phyloP scores from a whole-genome alignment of 2,113 vertebrate species.

The Camelus dromedarius region DNA sequence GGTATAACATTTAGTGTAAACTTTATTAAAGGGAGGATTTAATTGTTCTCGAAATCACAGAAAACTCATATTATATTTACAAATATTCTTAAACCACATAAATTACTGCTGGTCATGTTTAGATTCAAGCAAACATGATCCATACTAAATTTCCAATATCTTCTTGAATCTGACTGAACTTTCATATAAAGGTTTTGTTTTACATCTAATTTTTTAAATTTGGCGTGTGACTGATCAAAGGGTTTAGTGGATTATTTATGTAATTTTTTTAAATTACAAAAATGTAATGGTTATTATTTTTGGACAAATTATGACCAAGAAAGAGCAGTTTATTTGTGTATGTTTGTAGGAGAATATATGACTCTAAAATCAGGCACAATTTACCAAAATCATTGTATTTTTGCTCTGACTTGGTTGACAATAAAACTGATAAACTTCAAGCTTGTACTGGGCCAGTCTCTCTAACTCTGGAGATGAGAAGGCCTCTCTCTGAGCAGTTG shows the following conservation, averaged over 20 bases:
- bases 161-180: neutral
- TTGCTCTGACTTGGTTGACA: neutral
- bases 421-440: neutral
- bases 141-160: neutral
- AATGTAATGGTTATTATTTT: neutral
- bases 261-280: neutral
- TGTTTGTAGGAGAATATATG: neutral
- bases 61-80: neutral
- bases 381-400: neutral
- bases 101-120: neutral
- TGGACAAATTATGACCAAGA: neutral
- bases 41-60: neutral
- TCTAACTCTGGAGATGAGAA: neutral
- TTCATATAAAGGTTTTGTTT: neutral
- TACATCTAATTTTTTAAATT: neutral
- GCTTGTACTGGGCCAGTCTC: accelerated
- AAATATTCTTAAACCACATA: neutral
- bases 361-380: neutral
- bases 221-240: neutral
- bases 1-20: conserved; percentile 17
- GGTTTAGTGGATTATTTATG: neutral
- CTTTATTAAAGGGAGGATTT: neutral
- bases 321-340: neutral
- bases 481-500: neutral
- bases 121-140: neutral